Evolutionary conservation across 2,888 invertebrate species (phyloP), one percentile per base, ranked within the genome.

Genomic region (Euphydryas editha): DNA sequence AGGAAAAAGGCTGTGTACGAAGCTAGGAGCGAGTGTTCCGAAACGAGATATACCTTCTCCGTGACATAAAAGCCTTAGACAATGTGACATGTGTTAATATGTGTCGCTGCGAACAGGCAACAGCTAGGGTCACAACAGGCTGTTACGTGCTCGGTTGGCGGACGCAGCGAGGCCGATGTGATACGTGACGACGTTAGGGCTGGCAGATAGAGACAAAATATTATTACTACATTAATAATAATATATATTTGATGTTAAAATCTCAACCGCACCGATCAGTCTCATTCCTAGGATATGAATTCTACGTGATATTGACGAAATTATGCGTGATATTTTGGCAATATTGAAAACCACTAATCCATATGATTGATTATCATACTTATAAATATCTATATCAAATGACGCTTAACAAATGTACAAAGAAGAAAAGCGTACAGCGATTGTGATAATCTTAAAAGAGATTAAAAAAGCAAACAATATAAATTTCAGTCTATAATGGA

Each of bases 111-210:
- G 17, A 36, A 30, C 46, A 57, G 37, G 59, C 67, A 57, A 51
- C 54, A 37, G 37, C 58, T 64, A 30, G 57, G 57, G 58, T 54
- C 58, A 49, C 44, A 51, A 21, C 58, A 20, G 44, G 18, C 46
- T 54, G 58, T 64, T 60, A 69, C 70, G 68, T 55, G 62, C 62
- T 54, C 51, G 30, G 59, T 57, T 59, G 62, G 68, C 63, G 46
- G 60, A 63, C 62, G 24, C 49, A 65, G 56, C 68, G 71, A 70
- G 71, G 68, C 63, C 72, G 62, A 63, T n/a, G 39, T 20, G 37
- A 60, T 62, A 69, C 72, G 68, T 67, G 68, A 46, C 54, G 44
- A 42, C 30, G 42, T 15, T 58, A 71, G 67, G 71, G 71, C 51
- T 72, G 67, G 11, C 68, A 18, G 20, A 30, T 36, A 49, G 39